Base-by-base conservation (phyloP, 2,797 vertebrate species). In the Tapirus indicus region DNA sequence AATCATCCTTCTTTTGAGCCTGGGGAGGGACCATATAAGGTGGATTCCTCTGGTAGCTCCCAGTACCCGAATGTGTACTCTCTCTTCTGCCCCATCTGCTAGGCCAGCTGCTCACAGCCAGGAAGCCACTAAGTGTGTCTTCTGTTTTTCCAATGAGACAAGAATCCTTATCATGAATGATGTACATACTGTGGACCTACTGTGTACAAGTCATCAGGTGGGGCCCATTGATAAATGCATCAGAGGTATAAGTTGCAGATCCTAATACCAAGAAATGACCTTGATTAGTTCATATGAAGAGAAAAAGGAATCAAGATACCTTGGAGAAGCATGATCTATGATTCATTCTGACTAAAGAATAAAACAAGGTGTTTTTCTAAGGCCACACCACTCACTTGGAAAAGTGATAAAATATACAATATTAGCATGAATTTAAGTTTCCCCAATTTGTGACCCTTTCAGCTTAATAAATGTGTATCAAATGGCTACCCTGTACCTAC, bases 351-450 rank as follows among this genome's bases (percentile, higher is more conserved):
- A 7, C 23, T 95, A 93, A 97, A 64, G 14, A 82, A 74, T 69
- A 92, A 88, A 97, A 80, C 3, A 86, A 86, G 41, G 20, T 56
- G 25, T 7, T 82, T 66, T 35, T 38, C 62, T 77, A 85, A 79
- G 80, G 85, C 32, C 16, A 68, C 8, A 49, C 16, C 58, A 35
- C 21, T 78, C 17, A 64, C 47, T 92, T 84, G 44, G 38, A 92
- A 93, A 92, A 91, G 52, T 85, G 47, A 88, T 60, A 47, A 91
- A 96, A 85, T 96, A 83, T 77, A 27, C 6, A 92, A 21, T 62
- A 71, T 94, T 82, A 82, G 7, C 44, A 71, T 87, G 32, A 64
- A 54, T 86, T 69, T 38, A 69, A 94, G 18, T 8, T 74, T 75
- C 56, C 29, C 38, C 66, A 68, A 44, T 44, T 38, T 44, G 49